Conservation (phyloP, 2,113 vertebrate species). For the Odontesthes bonariensis region DNA sequence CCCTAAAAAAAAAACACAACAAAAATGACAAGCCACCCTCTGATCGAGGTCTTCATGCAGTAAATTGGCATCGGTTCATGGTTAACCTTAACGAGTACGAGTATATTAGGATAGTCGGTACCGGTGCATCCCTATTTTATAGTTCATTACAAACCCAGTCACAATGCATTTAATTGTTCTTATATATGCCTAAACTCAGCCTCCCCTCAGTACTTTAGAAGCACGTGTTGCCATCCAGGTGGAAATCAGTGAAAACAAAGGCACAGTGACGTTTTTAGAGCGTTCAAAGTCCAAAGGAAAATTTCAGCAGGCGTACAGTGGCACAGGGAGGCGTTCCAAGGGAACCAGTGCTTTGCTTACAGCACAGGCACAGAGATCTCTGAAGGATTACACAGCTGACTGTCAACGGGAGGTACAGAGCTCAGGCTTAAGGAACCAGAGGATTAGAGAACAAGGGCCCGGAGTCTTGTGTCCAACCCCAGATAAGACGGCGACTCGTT, state of each 20-base stretch:
- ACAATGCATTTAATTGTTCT: not conserved
- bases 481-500: conserved; percentile 67
- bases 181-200: not conserved
- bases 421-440: conserved; percentile 69
- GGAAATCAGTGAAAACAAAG: conserved; percentile 46
- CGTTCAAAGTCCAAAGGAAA: conserved; percentile 57
- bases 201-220: not conserved
- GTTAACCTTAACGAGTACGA: too few relatives aligned
- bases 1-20: too few relatives aligned
- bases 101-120: too few relatives aligned
- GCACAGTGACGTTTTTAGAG: conserved; percentile 18
- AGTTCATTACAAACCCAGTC: too few relatives aligned
- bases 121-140: too few relatives aligned
- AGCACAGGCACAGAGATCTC: conserved; percentile 67
- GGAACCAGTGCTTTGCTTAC: conserved; percentile 55
- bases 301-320: conserved; percentile 34
- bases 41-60: too few relatives aligned
- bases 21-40: too few relatives aligned
- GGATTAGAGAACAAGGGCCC: conserved; percentile 73
- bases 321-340: conserved; percentile 41
- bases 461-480: conserved; percentile 61
- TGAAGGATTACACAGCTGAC: conserved; percentile 74
- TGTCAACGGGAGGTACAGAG: conserved; percentile 64
- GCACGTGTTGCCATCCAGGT: conserved; percentile 1
- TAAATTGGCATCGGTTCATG: too few relatives aligned